phyloP scores from a whole-genome alignment of 2,797 vertebrate species.

The Triplophysa bombifrons region DNA sequence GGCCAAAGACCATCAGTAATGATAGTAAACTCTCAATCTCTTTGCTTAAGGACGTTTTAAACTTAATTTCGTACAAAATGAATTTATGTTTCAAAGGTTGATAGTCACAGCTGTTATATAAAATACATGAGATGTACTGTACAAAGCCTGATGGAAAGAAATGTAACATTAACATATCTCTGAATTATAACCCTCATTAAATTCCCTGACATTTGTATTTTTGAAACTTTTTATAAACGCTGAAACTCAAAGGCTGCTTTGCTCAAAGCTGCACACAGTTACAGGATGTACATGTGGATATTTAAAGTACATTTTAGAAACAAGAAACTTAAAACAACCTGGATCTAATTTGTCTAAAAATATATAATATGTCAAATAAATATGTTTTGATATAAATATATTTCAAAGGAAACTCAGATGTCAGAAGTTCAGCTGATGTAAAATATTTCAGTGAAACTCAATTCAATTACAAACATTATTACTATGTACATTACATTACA shows the following conservation, averaged over 20 bases:
- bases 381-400: background rate
- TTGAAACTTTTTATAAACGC: background rate
- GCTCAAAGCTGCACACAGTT: no score
- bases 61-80: background rate
- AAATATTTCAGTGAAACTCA: no score
- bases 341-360: no score
- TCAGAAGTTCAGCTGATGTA: no score
- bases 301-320: no score
- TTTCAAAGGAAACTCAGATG: no score
- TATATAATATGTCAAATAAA: background rate
- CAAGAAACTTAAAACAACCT: no score
- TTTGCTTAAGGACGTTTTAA: background rate
- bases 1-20: background rate
- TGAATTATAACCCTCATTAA: background rate
- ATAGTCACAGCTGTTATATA: background rate
- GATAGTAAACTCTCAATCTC: background rate
- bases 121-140: background rate
- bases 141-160: background rate
- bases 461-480: no score
- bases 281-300: no score
- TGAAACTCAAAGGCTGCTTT: background rate
- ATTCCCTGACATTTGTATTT: background rate
- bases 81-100: background rate
- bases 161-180: background rate
- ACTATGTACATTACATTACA: no score